These are phyloP conservation scores for Scaptomyza parva DNA, from an alignment of 2,888 invertebrate species.

Conservation along the genomic window DNA sequence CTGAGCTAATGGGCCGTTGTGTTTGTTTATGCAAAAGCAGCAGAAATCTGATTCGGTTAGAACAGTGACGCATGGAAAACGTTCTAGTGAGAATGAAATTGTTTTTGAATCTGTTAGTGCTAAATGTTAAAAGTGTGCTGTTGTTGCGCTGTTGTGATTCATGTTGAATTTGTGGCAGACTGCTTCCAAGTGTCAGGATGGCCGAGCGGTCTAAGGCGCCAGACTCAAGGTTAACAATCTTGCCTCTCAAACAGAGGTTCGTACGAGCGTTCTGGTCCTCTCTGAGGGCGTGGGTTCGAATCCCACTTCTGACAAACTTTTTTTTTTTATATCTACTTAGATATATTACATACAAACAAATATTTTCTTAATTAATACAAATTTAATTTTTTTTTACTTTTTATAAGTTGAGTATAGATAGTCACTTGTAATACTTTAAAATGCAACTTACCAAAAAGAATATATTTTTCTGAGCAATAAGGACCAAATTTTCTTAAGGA, in stretches of 20 bases:
- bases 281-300: conserved; percentile 83
- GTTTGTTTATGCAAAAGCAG: fast-evolving
- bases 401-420: not conserved
- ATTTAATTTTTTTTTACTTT: not conserved
- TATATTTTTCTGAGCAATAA: not conserved
- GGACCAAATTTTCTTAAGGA: not conserved
- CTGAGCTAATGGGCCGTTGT: conserved; percentile 75
- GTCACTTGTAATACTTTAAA: not conserved
- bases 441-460: too few species aligned
- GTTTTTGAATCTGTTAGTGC: not conserved
- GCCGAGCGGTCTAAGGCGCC: conserved; percentile 85
- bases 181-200: conserved; percentile 77
- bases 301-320: conserved; percentile 80
- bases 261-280: conserved; percentile 82
- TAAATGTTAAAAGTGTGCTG: not conserved
- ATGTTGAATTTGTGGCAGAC: conserved; percentile 33
- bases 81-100: not conserved
- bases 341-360: too few species aligned
- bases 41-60: conserved; percentile 2
- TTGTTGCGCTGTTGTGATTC: not conserved
- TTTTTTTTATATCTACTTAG: too few species aligned
- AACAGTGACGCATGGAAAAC: not conserved
- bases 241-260: conserved; percentile 62
- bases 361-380: not conserved
- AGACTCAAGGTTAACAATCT: conserved; percentile 81